These are phyloP conservation scores for Macropodus opercularis DNA, from an alignment of 2,797 vertebrate genomes.

Conservation along the genomic window DNA sequence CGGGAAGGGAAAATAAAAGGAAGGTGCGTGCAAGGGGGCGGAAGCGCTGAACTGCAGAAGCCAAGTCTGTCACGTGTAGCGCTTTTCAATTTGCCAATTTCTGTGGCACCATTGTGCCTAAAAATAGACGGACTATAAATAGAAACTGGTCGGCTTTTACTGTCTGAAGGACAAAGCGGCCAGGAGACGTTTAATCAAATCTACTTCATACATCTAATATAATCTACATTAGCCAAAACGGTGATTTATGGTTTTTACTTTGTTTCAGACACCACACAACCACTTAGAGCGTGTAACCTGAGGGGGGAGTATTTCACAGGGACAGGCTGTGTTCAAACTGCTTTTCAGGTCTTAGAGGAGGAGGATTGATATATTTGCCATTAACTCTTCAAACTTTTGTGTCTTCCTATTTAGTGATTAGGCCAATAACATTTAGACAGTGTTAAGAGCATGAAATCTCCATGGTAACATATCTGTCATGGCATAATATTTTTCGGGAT, in stretches of 20 bases:
- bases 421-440: too few relatives aligned
- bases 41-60: constrained; percentile 31
- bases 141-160: constrained; percentile 48
- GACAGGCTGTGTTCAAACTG: constrained; percentile 33
- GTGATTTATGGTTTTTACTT: too few relatives aligned
- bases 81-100: constrained; percentile 83
- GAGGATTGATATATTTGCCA: too few relatives aligned
- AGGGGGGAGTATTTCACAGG: constrained; percentile 12
- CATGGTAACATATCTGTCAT: too few relatives aligned
- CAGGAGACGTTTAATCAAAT: constrained; percentile 8
- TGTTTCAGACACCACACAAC: background rate
- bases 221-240: constrained; percentile 19
- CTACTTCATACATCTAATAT: constrained; percentile 7
- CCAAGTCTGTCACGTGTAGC: constrained; percentile 61
- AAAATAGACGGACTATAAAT: constrained; percentile 84
- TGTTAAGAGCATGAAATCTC: too few relatives aligned
- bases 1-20: background rate
- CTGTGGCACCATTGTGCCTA: constrained; percentile 89
- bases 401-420: too few relatives aligned
- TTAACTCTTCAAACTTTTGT: too few relatives aligned
- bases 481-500: too few relatives aligned
- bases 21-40: constrained; percentile 7
- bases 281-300: background rate
- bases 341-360: constrained; percentile 15
- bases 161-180: constrained; percentile 36